Conservation (phyloP, 2,888 invertebrate species). For the Empis stercorea region DNA sequence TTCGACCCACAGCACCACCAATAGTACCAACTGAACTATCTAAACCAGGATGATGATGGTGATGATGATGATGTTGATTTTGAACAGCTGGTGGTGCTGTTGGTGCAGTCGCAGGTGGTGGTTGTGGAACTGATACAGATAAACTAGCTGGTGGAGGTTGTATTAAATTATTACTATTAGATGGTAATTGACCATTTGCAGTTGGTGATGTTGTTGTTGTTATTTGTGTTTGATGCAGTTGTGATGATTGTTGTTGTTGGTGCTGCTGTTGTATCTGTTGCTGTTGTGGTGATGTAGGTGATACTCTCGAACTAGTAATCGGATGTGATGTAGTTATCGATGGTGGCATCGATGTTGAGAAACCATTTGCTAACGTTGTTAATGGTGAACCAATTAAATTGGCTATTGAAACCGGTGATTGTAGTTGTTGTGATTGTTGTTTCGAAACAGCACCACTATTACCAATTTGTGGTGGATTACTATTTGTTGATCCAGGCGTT, state of each 20-base stretch:
- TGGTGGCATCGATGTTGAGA: conserved; percentile 20
- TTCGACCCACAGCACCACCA: conserved; percentile 31
- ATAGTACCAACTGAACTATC: conserved; percentile 27
- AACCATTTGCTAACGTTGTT: conserved; percentile 23
- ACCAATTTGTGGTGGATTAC: neutral
- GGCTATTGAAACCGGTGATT: conserved; percentile 15
- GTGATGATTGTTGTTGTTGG: conserved; percentile 25
- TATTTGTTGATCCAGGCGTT: neutral
- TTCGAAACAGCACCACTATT: neutral
- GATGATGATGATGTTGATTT: conserved; percentile 13
- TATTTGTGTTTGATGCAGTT: conserved; percentile 38
- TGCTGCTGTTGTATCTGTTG: conserved; percentile 30
- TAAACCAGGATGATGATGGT: conserved; percentile 16
- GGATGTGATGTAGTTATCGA: conserved; percentile 23
- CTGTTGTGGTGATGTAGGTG: conserved; percentile 23
- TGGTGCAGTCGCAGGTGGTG: conserved; percentile 25
- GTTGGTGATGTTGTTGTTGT: conserved; percentile 25
- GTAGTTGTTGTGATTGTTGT: conserved; percentile 8
- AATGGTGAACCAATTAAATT: conserved; percentile 22
- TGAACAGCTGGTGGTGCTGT: conserved; percentile 22
- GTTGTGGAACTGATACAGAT: conserved; percentile 21
- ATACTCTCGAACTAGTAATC: conserved; percentile 18
- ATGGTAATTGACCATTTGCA: conserved; percentile 13
- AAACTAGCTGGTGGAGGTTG: conserved; percentile 37
- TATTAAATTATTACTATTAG: conserved; percentile 29